Evolutionary conservation across 2,888 invertebrate species (phyloP), one percentile per base, ranked within the genome.

Genomic region (Eurois occulta): DNA sequence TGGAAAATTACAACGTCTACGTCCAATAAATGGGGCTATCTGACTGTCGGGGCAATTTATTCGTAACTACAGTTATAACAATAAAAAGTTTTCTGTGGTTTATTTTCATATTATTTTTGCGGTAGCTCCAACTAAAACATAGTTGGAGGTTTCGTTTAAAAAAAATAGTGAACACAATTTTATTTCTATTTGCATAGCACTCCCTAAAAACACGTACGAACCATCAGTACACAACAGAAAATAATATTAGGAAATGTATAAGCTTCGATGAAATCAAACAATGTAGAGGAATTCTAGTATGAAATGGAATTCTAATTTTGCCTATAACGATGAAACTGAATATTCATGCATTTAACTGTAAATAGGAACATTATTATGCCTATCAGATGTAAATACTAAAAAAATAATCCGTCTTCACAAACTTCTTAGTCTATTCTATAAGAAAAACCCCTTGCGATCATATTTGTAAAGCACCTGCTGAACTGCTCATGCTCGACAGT

Each of bases 1-100:
- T 84, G 88, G 88, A 86, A 90, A 90, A 90, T 90, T 85, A 87
- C 88, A 88, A 82, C 80, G 79, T 80, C 81, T 81, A 84, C 81
- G 83, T 86, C 81, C 86, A 87, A 87, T 87, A 87, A 86, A 86
- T 77, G 80, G 83, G 68, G 79, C 86, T 80, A 80, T 79, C 73
- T 80, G 78, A 77, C 72, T 84, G 77, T 72, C 71, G 70, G 66
- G 60, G 74, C 72, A 84, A 81, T 87, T 81, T 78, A 81, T 84
- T 84, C 68, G 75, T 77, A 75, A 84, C 82, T 66, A 81, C 84
- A 52, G 77, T 82, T 86, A 79, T 78, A 79, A 80, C 78, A 87
- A 76, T 86, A 86, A 86, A 87, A 86, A 87, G 81, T 79, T 85
- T 81, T 75, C 70, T 28, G 35, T 74, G 67, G 70, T 87, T 83